Base-by-base conservation (phyloP, 2,797 vertebrate genomes). In the Peromyscus nudipes region DNA sequence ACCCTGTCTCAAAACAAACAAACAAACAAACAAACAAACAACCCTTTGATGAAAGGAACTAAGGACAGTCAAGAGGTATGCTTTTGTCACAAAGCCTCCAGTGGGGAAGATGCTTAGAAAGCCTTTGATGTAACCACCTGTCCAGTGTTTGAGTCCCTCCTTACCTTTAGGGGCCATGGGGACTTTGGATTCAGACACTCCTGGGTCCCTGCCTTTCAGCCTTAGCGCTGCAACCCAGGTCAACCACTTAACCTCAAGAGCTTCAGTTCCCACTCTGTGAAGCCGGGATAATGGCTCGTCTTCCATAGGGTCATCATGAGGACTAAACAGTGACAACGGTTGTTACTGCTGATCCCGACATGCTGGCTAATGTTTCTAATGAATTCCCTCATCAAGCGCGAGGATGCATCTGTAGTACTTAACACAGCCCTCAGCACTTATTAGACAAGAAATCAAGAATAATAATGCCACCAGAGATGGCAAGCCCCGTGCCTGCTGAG, bases 351-450 rank as follows among this genome's bases (percentile, higher is more conserved):
- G 23, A 82, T 43, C 49, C 31, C 43, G 69, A 77, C 79, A 37
- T 29, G 49, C 43, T 57, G 71, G 52, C 23, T 67, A 40, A 46
- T 67, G 37, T 64, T 94, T 37, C 13, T 76, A 73, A 37, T 55
- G 16, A 60, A 81, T n/a, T 94, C 29, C 60, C n/a, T 91, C 81
- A 86, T 43, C 62, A 86, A 93, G 80, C 49, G 95, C 88, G 57
- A 85, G 29, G 10, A 65, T 83, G 37, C 5, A 27, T 75, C 49
- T 17, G 27, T 77, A 46, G 34, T 67, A 62, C 52, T 88, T 43
- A 60, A 14, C 43, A 85, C 1, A 92, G 21, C 43, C 46, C 79
- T 40, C 87, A 76, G 49, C 71, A 87, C 49, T 69, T 71, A 89
- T 13, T 67, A 46, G 37, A 49, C 71, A 77, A 71, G 52, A 19